These are phyloP conservation scores for Plagodis dolabraria DNA, from an alignment of 2,888 invertebrate genomes.

Conservation along the genomic window DNA sequence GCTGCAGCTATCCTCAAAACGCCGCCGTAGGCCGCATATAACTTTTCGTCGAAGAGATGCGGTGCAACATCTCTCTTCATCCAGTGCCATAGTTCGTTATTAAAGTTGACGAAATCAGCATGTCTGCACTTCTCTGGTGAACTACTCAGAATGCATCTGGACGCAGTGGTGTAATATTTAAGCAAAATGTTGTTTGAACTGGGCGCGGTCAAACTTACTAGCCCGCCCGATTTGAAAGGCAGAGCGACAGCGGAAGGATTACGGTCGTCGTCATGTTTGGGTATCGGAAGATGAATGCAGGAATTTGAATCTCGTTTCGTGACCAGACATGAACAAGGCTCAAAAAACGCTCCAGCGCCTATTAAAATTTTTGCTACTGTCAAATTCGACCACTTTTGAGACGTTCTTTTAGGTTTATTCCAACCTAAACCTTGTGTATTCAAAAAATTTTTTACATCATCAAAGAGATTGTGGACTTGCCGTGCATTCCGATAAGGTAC, in stretches of 20 bases:
- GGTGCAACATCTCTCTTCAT: slow-evolving; percentile 75
- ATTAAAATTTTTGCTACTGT: slow-evolving; percentile 69
- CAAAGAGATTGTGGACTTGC: slow-evolving; percentile 62
- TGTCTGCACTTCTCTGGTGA: slow-evolving; percentile 70
- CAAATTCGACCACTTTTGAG: slow-evolving; percentile 64
- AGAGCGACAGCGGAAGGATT: slow-evolving; percentile 65
- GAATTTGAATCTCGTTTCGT: slow-evolving; percentile 62
- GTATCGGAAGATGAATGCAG: slow-evolving; percentile 69
- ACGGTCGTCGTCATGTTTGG: slow-evolving; percentile 60
- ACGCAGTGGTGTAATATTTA: slow-evolving; percentile 71
- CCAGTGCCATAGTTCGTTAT: slow-evolving; percentile 77
- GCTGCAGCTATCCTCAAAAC: slow-evolving; percentile 73
- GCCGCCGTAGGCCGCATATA: slow-evolving; percentile 73
- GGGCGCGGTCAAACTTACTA: slow-evolving; percentile 62
- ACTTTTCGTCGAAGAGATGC: slow-evolving; percentile 67
- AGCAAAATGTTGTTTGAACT: slow-evolving; percentile 64
- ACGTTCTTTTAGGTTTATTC: slow-evolving; percentile 51
- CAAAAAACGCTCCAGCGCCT: slow-evolving; percentile 54
- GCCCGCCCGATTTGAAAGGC: slow-evolving; percentile 65
- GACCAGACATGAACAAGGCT: slow-evolving; percentile 65
- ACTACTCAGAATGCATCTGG: slow-evolving; percentile 66
- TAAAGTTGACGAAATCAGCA: slow-evolving; percentile 70
- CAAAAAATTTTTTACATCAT: slow-evolving; percentile 56
- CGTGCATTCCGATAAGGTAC: slow-evolving; percentile 62
- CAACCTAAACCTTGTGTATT: slow-evolving; percentile 75